phyloP scores from a whole-genome alignment of 2,113 vertebrate species.

The Amblyornis subalaris region DNA sequence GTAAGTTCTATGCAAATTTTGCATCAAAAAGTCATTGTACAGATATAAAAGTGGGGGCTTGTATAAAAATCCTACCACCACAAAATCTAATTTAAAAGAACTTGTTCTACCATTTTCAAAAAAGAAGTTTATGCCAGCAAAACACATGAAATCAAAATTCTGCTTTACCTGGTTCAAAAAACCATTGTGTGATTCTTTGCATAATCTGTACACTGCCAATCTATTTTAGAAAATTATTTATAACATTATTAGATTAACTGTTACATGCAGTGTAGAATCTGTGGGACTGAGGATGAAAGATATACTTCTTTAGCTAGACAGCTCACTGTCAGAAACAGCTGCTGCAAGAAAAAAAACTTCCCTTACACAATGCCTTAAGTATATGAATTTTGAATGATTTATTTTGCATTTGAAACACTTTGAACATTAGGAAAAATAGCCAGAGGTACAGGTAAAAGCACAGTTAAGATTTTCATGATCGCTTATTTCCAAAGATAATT shows the following conservation, averaged over 20 bases:
- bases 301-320: neutral
- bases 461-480: neutral
- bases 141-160: neutral
- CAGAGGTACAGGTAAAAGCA: neutral
- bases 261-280: neutral
- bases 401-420: neutral
- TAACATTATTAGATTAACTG: neutral
- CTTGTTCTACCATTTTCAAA: neutral
- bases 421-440: neutral
- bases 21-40: neutral
- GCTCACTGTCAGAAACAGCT: neutral
- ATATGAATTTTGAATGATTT: neutral
- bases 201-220: neutral
- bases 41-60: neutral
- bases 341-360: neutral
- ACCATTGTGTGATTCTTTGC: fast-evolving
- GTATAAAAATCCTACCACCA: neutral
- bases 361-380: neutral
- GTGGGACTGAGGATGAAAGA: neutral
- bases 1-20: neutral
- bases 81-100: neutral
- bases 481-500: neutral
- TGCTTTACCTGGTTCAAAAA: neutral
- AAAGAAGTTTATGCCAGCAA: neutral
- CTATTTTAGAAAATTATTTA: neutral